Evolutionary conservation across 2,113 vertebrate species (phyloP), one percentile per base, ranked within the genome.

Genomic region (Cinclus mexicanus): DNA sequence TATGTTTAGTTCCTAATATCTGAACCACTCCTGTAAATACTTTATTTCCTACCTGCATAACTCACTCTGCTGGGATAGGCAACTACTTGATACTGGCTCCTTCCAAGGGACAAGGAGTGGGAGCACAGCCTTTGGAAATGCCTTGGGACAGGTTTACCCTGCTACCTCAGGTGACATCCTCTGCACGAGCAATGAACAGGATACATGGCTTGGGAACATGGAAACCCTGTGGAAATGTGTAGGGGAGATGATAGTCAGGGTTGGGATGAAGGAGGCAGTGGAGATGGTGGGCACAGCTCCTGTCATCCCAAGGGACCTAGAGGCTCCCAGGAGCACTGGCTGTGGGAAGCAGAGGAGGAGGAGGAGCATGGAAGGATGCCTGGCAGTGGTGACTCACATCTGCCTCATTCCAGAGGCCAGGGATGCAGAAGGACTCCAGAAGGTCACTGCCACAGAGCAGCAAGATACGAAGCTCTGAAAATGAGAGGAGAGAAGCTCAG

Each of bases 341-440:
- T 52, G 28, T 57, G 28, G 75, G 55, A 78, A 65, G 47, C 8
- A 56, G 72, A 65, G 29, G 24, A 76, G 33, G 46, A 35, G 33
- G 46, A 35, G 49, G 37, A 63, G 28, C 47, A 44, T 2, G 18
- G 57, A 68, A 35, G 21, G 35, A 14, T 31, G 23, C 11, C 24
- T 2, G 0, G 19, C 1, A 10, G 41, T 5, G 14, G 19, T 25
- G 12, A 98, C 99, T 99, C 98, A 99, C 99, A 56, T 99, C 99
- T 28, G 98, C 99, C 97, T 99, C 99, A 7, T 99, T 99, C 99
- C 99, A 99, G 89, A 99, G 98, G 47, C 99, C 99, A 7, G 99
- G 99, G 97, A 99, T 99, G 97, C 99, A 99, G 98, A 99, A 99
- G 75, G 99, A 99, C 89, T 99, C 99, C 97, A 99, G 98, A 57